phyloP scores from a whole-genome alignment of 2,888 invertebrate genomes.

The Coelogynopora nodosa region DNA sequence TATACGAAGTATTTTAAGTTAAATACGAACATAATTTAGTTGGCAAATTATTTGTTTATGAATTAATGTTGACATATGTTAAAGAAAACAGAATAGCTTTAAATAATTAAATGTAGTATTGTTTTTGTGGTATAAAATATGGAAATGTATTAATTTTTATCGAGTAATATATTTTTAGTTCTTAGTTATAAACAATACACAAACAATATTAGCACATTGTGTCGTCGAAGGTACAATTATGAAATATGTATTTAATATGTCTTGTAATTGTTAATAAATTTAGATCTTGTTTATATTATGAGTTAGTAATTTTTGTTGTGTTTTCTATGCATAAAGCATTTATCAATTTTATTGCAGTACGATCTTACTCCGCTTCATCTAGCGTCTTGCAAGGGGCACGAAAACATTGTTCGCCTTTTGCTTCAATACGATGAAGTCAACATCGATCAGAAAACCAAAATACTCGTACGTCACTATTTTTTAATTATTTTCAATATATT shows the following conservation, averaged over 20 bases:
- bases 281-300: not conserved
- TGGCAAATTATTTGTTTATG: not conserved
- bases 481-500: no score
- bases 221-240: not conserved
- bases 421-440: not conserved
- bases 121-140: no score
- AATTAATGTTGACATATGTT: not conserved
- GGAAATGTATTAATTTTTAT: not conserved
- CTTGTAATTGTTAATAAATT: not conserved
- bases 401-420: not conserved
- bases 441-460: not conserved
- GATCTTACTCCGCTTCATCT: not conserved
- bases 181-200: no score
- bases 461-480: not conserved
- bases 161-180: no score
- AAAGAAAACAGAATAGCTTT: not conserved
- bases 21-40: no score
- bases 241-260: not conserved
- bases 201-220: no score
- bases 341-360: not conserved
- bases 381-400: not conserved
- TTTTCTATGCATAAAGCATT: no score
- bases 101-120: no score
- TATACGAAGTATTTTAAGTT: no score
- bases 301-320: not conserved